Conservation (phyloP, 2,888 invertebrate species). For the Cryptophagus acutangulus region DNA sequence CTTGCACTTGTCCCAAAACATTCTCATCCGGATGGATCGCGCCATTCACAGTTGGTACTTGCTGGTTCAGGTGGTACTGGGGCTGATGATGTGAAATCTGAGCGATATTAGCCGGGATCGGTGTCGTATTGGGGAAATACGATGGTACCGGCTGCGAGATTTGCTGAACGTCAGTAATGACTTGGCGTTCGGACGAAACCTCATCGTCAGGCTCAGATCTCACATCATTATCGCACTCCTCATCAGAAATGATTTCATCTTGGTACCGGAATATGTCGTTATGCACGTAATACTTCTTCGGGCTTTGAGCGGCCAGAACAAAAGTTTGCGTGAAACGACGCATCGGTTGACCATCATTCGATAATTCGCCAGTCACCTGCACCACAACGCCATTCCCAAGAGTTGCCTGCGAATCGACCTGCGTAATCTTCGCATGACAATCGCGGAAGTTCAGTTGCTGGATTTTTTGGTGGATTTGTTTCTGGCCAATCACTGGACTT, state of each 20-base stretch:
- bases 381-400: slow-evolving; percentile 92
- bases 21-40: slow-evolving; percentile 45
- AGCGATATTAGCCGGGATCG: slow-evolving; percentile 33
- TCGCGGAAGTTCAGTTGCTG: slow-evolving; percentile 92
- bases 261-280: slow-evolving; percentile 99
- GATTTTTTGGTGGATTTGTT: slow-evolving; percentile 93
- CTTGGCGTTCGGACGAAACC: slow-evolving; percentile 36
- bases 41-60: slow-evolving; percentile 45
- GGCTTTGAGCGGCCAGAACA: slow-evolving; percentile 90
- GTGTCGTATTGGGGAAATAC: slow-evolving; percentile 36
- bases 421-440: slow-evolving; percentile 96
- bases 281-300: slow-evolving; percentile 97
- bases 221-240: slow-evolving; percentile 56
- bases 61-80: slow-evolving; percentile 37
- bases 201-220: slow-evolving; percentile 67
- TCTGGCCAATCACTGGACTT: slow-evolving; percentile 81
- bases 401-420: slow-evolving; percentile 93
- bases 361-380: slow-evolving; percentile 95
- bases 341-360: slow-evolving; percentile 95
- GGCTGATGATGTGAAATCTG: slow-evolving; percentile 29
- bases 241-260: slow-evolving; percentile 61
- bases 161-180: slow-evolving; percentile 33
- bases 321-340: slow-evolving; percentile 97
- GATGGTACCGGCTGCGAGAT: slow-evolving; percentile 41
- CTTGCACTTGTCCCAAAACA: slow-evolving; percentile 33